A percentile compares a stretch with the other conserved stretches of the same genome.
phyloP scores from a whole-genome alignment of 2,888 invertebrate genomes.

The Catocala nupta region DNA sequence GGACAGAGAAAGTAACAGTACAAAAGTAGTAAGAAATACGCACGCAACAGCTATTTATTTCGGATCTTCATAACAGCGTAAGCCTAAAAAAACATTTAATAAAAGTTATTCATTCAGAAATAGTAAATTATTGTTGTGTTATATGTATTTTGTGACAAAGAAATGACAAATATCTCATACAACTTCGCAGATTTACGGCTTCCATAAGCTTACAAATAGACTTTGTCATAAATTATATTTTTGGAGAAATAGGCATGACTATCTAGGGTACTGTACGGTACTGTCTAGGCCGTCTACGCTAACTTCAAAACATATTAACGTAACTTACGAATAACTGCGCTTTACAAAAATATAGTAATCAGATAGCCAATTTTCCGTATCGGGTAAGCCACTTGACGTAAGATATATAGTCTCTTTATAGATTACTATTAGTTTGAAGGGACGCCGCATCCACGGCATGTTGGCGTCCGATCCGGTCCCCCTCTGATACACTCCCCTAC shows the following conservation, averaged over 20 bases:
- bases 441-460: slow-evolving; percentile 37
- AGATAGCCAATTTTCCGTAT: slow-evolving; percentile 29
- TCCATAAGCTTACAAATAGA: background rate
- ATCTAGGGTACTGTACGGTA: too few relatives aligned
- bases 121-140: slow-evolving; percentile 45
- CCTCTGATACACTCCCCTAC: slow-evolving; percentile 60
- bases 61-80: slow-evolving; percentile 33
- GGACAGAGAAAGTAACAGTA: slow-evolving; percentile 24
- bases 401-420: slow-evolving; percentile 28
- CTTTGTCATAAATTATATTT: background rate
- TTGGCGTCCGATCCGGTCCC: slow-evolving; percentile 40
- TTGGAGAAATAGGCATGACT: background rate
- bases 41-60: slow-evolving; percentile 43
- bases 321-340: slow-evolving; percentile 14
- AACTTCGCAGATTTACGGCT: slow-evolving; percentile 36
- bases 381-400: slow-evolving; percentile 33
- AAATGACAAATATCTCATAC: slow-evolving; percentile 41
- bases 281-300: background rate
- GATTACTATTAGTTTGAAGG: slow-evolving; percentile 37
- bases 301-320: background rate
- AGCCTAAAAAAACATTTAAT: slow-evolving; percentile 42
- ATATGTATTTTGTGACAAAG: slow-evolving; percentile 39
- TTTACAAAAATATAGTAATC: slow-evolving; percentile 31
- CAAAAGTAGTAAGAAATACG: slow-evolving; percentile 34
- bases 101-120: slow-evolving; percentile 44